A percentile compares a stretch with the other conserved stretches of the same genome.
phyloP scores from a whole-genome alignment of 2,888 invertebrate genomes.

The Lathronympha strigana region DNA sequence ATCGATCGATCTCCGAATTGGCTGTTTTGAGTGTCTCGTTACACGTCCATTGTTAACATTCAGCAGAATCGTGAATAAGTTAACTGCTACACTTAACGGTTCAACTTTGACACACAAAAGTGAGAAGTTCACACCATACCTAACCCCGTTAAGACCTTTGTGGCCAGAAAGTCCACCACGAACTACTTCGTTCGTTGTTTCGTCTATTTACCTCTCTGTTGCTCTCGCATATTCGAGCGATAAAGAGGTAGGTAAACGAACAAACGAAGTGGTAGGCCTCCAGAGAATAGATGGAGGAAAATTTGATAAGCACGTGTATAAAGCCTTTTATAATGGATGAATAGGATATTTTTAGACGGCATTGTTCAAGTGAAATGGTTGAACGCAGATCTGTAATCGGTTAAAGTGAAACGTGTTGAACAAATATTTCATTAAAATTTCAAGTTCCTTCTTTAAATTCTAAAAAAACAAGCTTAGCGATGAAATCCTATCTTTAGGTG shows the following conservation, averaged over 20 bases:
- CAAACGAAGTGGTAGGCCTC: too few species aligned
- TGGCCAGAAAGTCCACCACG: too few species aligned
- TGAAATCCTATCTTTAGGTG: too few species aligned
- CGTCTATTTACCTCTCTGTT: too few species aligned
- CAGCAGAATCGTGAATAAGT: constrained; percentile 65
- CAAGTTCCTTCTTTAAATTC: too few species aligned
- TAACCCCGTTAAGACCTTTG: constrained; percentile 44
- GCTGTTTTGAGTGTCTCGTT: constrained; percentile 58
- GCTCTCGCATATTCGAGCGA: too few species aligned
- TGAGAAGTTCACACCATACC: constrained; percentile 51
- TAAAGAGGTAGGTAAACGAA: too few species aligned
- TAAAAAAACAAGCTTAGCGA: too few species aligned
- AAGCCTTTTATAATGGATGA: constrained; percentile 4
- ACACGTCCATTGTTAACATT: constrained; percentile 62
- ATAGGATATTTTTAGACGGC: constrained; percentile 15
- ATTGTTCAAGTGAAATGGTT: constrained; percentile 14
- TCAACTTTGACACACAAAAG: constrained; percentile 76
- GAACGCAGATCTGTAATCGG: constrained; percentile 3
- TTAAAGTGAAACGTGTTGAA: background rate
- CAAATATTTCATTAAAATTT: background rate
- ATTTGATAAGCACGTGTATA: constrained; percentile 27
- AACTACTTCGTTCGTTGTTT: too few species aligned
- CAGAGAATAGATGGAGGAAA: constrained; percentile 33
- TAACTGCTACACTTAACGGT: constrained; percentile 70
- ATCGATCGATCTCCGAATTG: constrained; percentile 46